Evolutionary conservation across 2,888 invertebrate species (phyloP), one percentile per base, ranked within the genome.

Genomic region (Agonopterix heracliana): DNA sequence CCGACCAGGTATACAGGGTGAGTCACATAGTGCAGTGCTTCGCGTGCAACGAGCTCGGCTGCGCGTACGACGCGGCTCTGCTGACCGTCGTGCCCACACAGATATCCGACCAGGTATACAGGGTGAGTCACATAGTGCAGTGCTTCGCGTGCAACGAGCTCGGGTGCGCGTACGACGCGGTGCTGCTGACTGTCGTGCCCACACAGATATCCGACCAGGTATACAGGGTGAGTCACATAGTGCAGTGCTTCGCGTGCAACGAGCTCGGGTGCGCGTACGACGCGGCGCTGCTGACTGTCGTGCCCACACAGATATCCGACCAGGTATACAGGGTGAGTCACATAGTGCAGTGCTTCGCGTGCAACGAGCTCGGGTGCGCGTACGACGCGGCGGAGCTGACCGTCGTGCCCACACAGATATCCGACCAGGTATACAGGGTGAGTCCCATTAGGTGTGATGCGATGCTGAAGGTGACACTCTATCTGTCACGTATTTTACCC

Each of bases 21-120:
- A n/a, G n/a, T n/a, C n/a, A n/a, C 2, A 93, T 96, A 51, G 93
- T 96, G 48, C 97, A 97, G 71, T 96, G 97, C 75, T 95, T 97
- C 68, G 97, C 96, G 0, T 93, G 92, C 57, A 97, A 96, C 71
- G 77, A 89, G 40, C 90, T 95, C 4, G 96, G 95, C 10, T 94
- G 95, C 63, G 93, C 93, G 11, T 93, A 92, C 65, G 92, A 92
- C 47, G 92, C 92, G 13, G 93, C 93, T 48, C 85, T 93, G 56
- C 85, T 97, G 44, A 92, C 92, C 51, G 96, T 97, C 0, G 92
- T 93, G 60, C 96, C 96, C 0, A 90, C 92, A 61, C 93, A 94
- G 74, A 94, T 94, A 49, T 90, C 92, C 3, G 93, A 92, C 45
- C 89, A 79, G 89, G 91, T 90, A 46, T 34, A 36, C 26, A n/a